Conservation (phyloP, 2,888 invertebrate species). For the Luperina testacea region DNA sequence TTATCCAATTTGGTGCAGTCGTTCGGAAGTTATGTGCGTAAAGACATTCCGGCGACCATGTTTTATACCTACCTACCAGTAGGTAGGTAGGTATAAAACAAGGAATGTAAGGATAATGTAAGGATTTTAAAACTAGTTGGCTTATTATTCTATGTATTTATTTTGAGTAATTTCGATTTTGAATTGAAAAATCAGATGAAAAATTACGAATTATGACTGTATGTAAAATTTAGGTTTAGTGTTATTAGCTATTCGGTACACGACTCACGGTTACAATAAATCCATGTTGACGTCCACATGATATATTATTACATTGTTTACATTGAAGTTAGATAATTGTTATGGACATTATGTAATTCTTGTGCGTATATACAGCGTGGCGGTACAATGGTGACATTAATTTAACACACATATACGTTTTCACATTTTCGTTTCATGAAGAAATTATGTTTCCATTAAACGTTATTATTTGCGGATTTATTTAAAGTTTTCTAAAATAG, state of each 20-base stretch:
- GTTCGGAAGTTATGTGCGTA: too few species aligned
- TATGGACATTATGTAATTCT: conserved; percentile 19
- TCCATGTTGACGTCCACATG: conserved; percentile 11
- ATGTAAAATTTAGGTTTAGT: background rate
- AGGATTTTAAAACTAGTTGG: background rate
- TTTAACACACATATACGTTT: too few species aligned
- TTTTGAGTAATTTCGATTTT: background rate
- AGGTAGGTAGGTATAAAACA: too few species aligned
- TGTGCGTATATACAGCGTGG: conserved; percentile 21
- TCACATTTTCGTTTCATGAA: too few species aligned
- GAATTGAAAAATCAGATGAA: background rate
- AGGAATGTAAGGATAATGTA: too few species aligned
- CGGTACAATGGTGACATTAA: too few species aligned
- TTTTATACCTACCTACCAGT: too few species aligned
- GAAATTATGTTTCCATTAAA: too few species aligned
- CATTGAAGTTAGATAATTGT: conserved; percentile 34
- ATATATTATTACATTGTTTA: conserved; percentile 31
- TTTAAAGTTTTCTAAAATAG: too few species aligned
- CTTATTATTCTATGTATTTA: background rate
- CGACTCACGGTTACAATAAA: conserved; percentile 27
- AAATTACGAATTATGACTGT: background rate
- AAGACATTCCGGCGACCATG: too few species aligned
- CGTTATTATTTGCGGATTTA: too few species aligned
- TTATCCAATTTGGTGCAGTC: too few species aligned
- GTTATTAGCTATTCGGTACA: conserved; percentile 22